Percentiles rank a stretch among this genome's conserved stretches.
Conservation (phyloP, 2,113 vertebrate genomes). For the Budorcas taxicolor region DNA sequence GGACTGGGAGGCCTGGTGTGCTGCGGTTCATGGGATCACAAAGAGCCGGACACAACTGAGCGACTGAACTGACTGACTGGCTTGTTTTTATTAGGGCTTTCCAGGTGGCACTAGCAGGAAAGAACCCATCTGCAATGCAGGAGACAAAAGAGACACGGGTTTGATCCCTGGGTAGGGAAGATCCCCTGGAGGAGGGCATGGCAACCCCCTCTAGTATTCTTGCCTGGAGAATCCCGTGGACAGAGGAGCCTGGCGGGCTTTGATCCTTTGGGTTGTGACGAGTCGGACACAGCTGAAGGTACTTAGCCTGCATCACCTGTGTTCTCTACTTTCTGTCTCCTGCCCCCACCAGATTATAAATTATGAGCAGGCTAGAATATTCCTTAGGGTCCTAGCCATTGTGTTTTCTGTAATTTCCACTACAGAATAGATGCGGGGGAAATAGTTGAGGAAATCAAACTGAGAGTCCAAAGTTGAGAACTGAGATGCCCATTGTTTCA, state of each 20-base stretch:
- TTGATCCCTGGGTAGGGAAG: not conserved
- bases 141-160: not conserved
- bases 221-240: not conserved
- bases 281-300: not conserved
- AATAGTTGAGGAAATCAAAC: not conserved
- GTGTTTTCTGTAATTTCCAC: not conserved
- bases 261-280: not conserved
- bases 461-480: not conserved
- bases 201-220: not conserved
- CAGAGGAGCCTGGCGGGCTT: not conserved
- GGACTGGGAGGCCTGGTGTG: not conserved
- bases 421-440: not conserved
- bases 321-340: not conserved
- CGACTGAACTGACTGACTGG: not conserved
- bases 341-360: not conserved
- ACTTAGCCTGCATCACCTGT: not conserved
- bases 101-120: not conserved
- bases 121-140: not conserved
- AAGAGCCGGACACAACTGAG: accelerated
- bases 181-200: not conserved
- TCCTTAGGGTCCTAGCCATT: not conserved
- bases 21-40: not conserved
- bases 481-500: not conserved
- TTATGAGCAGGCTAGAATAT: not conserved
- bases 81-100: not conserved